A percentile compares a stretch with the other conserved stretches of the same genome.
phyloP scores from a whole-genome alignment of 1,140 invertebrate genomes.

The Drosophila melanogaster region DNA sequence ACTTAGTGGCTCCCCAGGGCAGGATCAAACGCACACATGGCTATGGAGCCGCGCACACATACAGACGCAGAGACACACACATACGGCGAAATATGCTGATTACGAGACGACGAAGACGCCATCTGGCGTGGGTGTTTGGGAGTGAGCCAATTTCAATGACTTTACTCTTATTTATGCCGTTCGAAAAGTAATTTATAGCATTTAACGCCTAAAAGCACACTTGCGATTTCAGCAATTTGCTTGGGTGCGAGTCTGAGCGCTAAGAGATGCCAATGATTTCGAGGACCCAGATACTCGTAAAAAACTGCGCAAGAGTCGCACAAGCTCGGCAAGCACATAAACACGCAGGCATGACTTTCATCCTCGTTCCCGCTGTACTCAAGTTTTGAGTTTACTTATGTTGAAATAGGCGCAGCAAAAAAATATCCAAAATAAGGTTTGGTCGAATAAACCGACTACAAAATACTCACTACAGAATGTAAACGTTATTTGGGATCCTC shows the following conservation, averaged over 20 bases:
- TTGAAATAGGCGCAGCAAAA: conserved; percentile 5
- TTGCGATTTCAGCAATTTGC: conserved; percentile 73
- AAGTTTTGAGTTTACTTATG: conserved; percentile 58
- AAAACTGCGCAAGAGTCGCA: neutral
- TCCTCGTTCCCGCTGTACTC: neutral
- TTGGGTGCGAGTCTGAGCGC: neutral
- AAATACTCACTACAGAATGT: neutral
- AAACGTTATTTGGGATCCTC: neutral
- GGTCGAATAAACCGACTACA: neutral
- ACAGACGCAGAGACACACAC: conserved; percentile 1
- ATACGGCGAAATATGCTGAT: conserved; percentile 55
- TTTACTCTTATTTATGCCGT: conserved; percentile 59
- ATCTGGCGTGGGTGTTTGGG: conserved; percentile 22
- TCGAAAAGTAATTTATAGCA: conserved; percentile 74
- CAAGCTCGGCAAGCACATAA: conserved; percentile 53
- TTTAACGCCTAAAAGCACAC: conserved; percentile 76
- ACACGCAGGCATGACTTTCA: conserved; percentile 57
- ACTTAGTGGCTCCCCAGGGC: conserved; percentile 55
- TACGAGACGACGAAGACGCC: conserved; percentile 34
- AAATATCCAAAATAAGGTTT: neutral
- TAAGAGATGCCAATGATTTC: conserved; percentile 27
- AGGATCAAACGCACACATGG: conserved; percentile 44
- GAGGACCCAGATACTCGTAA: neutral
- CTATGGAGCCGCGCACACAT: conserved; percentile 7
- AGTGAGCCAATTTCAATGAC: conserved; percentile 47